Percentiles rank a stretch among this genome's conserved stretches.
phyloP scores from a whole-genome alignment of 2,797 vertebrate species.

The Notamacropus eugenii region DNA sequence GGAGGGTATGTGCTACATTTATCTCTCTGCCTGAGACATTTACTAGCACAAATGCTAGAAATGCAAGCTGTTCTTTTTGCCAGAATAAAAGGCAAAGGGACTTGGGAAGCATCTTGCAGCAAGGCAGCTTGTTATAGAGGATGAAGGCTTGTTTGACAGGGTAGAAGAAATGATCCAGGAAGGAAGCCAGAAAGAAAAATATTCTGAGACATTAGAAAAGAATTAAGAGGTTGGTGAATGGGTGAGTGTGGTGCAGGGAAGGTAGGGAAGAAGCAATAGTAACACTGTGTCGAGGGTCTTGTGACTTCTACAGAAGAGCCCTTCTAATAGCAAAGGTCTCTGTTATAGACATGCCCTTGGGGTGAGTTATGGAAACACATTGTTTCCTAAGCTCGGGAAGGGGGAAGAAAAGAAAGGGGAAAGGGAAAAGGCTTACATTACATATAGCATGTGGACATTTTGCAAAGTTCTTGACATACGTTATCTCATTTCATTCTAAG shows the following conservation, averaged over 20 bases:
- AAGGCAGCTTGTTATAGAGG: background rate
- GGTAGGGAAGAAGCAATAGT: background rate
- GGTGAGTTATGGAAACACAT: background rate
- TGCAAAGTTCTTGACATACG: background rate
- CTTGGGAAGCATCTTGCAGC: background rate
- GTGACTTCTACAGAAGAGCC: background rate
- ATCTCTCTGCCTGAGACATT: conserved; percentile 9
- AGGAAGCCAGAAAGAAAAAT: background rate
- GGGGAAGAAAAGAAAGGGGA: background rate
- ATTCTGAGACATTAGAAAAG: background rate
- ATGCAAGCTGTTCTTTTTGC: background rate
- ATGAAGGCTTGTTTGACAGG: background rate
- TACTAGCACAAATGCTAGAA: background rate
- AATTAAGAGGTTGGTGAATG: background rate
- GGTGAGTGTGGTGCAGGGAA: background rate
- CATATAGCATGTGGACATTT: background rate
- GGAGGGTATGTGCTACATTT: background rate
- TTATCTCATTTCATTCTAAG: background rate
- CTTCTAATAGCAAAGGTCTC: background rate
- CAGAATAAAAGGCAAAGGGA: background rate
- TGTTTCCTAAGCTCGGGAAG: background rate
- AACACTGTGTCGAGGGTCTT: background rate
- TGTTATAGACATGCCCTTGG: background rate
- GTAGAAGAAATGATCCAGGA: background rate
- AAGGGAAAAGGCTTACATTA: background rate